These are phyloP conservation scores for Drepana arcuata DNA, from an alignment of 1,140 invertebrate genomes.

Conservation along the genomic window DNA sequence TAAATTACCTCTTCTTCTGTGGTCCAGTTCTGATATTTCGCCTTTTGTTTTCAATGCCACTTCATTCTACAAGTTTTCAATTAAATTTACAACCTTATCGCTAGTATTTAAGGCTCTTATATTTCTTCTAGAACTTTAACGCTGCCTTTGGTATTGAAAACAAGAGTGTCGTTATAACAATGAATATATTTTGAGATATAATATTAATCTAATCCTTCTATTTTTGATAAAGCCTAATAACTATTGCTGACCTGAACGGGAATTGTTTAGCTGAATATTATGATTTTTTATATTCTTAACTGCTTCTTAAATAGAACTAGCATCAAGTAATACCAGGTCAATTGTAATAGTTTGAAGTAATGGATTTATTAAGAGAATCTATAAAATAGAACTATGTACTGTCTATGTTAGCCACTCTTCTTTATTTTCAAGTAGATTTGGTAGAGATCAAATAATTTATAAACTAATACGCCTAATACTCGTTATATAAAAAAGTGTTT, in stretches of 20 bases:
- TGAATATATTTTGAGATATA: constrained; percentile 72
- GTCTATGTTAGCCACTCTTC: too few relatives aligned
- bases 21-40: constrained; percentile 56
- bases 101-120: too few relatives aligned
- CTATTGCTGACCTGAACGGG: constrained; percentile 55
- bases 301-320: constrained; percentile 20
- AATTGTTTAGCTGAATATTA: constrained; percentile 56
- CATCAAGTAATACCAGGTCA: constrained; percentile 30
- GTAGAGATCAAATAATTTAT: too few relatives aligned
- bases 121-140: constrained; percentile 4
- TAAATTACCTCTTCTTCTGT: constrained; percentile 65
- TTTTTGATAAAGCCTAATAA: constrained; percentile 68
- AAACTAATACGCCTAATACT: too few relatives aligned
- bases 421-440: too few relatives aligned
- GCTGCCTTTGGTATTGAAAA: constrained; percentile 48
- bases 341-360: too few relatives aligned
- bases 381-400: too few relatives aligned
- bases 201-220: constrained; percentile 67
- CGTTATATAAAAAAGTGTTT: too few relatives aligned
- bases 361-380: too few relatives aligned
- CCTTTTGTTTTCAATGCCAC: constrained; percentile 60
- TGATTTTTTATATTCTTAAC: constrained; percentile 18
- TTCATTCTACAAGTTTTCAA: constrained; percentile 2
- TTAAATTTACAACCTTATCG: constrained; percentile 1
- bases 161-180: constrained; percentile 50